These are phyloP conservation scores for Berghia stephanieae DNA, from an alignment of 1,140 invertebrate species.

Conservation along the genomic window DNA sequence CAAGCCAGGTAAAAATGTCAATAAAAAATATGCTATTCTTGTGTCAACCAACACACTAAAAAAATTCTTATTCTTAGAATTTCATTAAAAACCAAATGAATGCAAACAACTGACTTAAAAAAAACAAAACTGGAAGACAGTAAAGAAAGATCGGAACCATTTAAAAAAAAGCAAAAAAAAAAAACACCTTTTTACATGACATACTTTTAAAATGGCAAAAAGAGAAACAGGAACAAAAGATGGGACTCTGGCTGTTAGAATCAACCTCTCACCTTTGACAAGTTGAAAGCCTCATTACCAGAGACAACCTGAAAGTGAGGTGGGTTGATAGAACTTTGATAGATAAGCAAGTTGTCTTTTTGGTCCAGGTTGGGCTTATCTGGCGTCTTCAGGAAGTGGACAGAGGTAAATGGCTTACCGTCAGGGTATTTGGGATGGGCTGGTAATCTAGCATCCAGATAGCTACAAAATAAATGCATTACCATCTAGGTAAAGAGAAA, in stretches of 20 bases:
- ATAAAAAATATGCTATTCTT: too few relatives aligned
- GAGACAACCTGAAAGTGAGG: constrained; percentile 79
- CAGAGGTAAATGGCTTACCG: constrained; percentile 78
- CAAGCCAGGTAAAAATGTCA: too few relatives aligned
- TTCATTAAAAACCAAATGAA: neutral
- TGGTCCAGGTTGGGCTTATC: constrained; percentile 69
- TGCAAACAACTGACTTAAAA: neutral
- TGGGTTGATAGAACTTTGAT: constrained; percentile 72
- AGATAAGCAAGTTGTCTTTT: constrained; percentile 64
- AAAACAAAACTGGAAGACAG: neutral
- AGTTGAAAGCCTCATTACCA: constrained; percentile 73
- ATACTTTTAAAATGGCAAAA: neutral
- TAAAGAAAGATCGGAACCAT: neutral
- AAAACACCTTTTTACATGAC: too few relatives aligned
- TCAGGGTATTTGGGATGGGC: constrained; percentile 79
- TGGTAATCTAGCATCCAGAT: constrained; percentile 82
- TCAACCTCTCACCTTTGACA: constrained; percentile 72
- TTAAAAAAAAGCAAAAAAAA: too few relatives aligned
- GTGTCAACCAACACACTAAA: too few relatives aligned
- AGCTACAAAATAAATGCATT: constrained; percentile 84
- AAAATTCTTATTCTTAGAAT: too few relatives aligned
- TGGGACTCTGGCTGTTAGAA: neutral
- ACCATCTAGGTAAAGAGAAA: too few relatives aligned
- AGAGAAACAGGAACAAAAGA: neutral
- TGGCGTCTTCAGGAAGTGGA: constrained; percentile 72